Conservation (phyloP, 2,888 invertebrate genomes). For the Volucella zonaria region DNA sequence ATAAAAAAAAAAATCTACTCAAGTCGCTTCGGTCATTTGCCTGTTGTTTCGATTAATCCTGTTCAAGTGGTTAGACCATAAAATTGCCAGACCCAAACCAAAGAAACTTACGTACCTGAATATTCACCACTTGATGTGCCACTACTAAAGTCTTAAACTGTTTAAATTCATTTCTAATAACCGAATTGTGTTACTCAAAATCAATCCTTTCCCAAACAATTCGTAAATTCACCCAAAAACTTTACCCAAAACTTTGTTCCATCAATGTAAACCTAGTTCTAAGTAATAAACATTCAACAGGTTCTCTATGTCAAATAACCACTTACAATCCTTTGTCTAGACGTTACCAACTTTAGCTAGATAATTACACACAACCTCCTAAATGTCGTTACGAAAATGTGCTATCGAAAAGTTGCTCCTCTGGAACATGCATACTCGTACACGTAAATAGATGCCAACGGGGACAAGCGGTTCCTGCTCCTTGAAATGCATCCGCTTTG, state of each 20-base stretch:
- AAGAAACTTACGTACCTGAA: too few relatives aligned
- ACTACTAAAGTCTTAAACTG: too few relatives aligned
- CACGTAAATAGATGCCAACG: not conserved
- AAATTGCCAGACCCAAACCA: too few relatives aligned
- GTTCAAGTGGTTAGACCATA: too few relatives aligned
- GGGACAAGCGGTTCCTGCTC: conserved; percentile 27
- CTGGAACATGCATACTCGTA: not conserved
- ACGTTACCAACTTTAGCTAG: conserved; percentile 25
- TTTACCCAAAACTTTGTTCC: not conserved
- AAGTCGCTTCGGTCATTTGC: too few relatives aligned
- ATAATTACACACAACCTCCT: conserved; percentile 54
- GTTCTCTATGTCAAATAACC: conserved; percentile 31
- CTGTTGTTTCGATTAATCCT: too few relatives aligned
- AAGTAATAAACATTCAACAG: conserved; percentile 38
- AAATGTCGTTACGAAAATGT: conserved; percentile 44
- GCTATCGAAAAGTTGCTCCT: conserved; percentile 46
- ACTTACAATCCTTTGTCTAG: conserved; percentile 47
- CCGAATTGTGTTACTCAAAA: too few relatives aligned
- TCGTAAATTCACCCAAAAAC: not conserved
- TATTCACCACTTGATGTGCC: too few relatives aligned
- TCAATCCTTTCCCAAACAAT: too few relatives aligned
- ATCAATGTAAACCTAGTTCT: conserved; percentile 19
- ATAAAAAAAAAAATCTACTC: too few relatives aligned
- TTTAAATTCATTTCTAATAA: too few relatives aligned
- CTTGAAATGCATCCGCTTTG: conserved; percentile 57